Percentiles rank a stretch among this genome's conserved stretches.
Conservation (phyloP, 2,797 vertebrate genomes). For the Anguilla obscura region DNA sequence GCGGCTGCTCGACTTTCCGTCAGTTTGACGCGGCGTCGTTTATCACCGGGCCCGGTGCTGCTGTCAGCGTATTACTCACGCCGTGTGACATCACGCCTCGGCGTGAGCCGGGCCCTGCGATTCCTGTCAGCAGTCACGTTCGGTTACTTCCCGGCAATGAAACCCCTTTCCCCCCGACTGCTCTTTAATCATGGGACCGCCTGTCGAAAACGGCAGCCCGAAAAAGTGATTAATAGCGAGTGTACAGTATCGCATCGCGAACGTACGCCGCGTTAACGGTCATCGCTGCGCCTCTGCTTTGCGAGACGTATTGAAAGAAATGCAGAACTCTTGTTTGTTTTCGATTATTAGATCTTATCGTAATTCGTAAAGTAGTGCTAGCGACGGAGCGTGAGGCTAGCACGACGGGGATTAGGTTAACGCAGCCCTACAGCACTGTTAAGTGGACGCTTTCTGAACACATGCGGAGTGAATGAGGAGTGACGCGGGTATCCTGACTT, state of each 20-base stretch:
- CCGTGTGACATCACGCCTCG: neutral
- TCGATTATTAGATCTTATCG: neutral
- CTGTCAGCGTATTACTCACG: conserved; percentile 5
- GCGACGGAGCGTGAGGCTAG: neutral
- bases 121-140: neutral
- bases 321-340: neutral
- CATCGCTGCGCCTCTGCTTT: neutral
- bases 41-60: neutral
- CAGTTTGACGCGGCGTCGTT: neutral
- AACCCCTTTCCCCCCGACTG: neutral
- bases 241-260: neutral
- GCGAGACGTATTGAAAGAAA: neutral
- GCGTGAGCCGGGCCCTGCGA: neutral
- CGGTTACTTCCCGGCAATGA: neutral
- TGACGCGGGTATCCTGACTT: neutral
- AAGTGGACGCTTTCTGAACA: neutral
- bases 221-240: neutral
- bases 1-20: neutral
- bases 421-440: neutral
- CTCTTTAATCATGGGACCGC: neutral
- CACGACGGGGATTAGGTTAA: neutral
- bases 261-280: neutral
- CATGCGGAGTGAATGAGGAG: neutral
- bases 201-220: neutral
- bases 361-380: neutral